phyloP scores from a whole-genome alignment of 1,140 invertebrate genomes.

The Diorhabda elongata region DNA sequence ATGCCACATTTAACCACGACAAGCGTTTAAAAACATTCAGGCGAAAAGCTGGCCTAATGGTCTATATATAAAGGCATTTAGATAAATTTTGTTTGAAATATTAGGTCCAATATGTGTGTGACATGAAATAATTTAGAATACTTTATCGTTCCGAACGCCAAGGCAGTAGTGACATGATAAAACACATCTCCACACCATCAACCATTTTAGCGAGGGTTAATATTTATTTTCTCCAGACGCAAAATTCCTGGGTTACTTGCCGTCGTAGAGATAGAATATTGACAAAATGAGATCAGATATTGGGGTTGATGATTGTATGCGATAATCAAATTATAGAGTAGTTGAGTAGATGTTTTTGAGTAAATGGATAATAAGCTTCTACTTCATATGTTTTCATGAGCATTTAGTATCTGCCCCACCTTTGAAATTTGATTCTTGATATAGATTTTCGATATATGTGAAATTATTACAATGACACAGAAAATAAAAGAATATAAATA shows the following conservation, averaged over 20 bases:
- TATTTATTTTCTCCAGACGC: neutral
- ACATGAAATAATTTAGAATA: slow-evolving; percentile 3
- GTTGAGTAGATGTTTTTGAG: too few species aligned
- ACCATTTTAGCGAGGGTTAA: neutral
- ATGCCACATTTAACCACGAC: too few species aligned
- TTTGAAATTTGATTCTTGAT: too few species aligned
- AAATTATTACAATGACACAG: too few species aligned
- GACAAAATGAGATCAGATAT: neutral
- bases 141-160: neutral
- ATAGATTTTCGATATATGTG: too few species aligned
- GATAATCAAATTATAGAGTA: too few species aligned
- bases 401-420: too few species aligned
- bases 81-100: slow-evolving; percentile 1
- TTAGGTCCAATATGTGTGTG: neutral
- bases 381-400: too few species aligned
- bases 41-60: neutral
- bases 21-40: too few species aligned
- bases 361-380: too few species aligned
- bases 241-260: neutral
- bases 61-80: neutral
- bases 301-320: too few species aligned
- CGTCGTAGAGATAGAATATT: neutral
- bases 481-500: too few species aligned
- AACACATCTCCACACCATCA: neutral
- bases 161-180: neutral